Evolutionary conservation across 2,113 vertebrate genomes (phyloP).

Genomic region (Ancistrus triradiatus): DNA sequence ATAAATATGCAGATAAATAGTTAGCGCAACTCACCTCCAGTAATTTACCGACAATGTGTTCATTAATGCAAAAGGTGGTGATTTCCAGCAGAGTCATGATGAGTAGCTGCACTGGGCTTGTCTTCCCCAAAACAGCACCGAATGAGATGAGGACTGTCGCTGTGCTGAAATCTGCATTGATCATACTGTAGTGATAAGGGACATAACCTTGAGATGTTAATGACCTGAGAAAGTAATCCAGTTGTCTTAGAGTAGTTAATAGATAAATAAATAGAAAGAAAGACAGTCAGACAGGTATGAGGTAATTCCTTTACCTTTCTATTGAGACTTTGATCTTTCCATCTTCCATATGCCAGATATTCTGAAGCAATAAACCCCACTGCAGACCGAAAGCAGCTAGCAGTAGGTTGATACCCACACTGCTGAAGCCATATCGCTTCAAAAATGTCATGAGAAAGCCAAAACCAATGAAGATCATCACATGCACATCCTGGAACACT

Average conservation of each 20-base stretch:
- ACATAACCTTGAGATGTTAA: neutral
- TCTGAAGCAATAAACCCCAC: slow-evolving; percentile 84
- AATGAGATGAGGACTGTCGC: slow-evolving; percentile 92
- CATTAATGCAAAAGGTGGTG: slow-evolving; percentile 80
- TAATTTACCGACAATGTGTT: slow-evolving; percentile 68
- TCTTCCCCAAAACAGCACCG: slow-evolving; percentile 91
- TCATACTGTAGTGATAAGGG: slow-evolving; percentile 70
- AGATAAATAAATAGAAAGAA: too few relatives aligned
- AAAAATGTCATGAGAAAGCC: slow-evolving; percentile 98
- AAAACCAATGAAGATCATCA: slow-evolving; percentile 96
- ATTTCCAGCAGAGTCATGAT: slow-evolving; percentile 90
- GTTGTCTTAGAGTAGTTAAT: too few relatives aligned
- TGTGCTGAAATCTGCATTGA: slow-evolving; percentile 95
- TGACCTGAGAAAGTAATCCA: neutral
- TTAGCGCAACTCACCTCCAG: slow-evolving; percentile 62
- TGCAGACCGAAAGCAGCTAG: slow-evolving; percentile 91
- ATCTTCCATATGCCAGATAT: slow-evolving; percentile 63
- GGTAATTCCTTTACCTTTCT: slow-evolving; percentile 61
- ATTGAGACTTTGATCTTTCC: slow-evolving; percentile 68
- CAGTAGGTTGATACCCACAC: slow-evolving; percentile 86
- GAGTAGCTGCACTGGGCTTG: slow-evolving; percentile 88
- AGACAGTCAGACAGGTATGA: too few relatives aligned
- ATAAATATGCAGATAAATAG: neutral
- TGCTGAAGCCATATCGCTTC: slow-evolving; percentile 90
- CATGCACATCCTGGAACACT: slow-evolving; percentile 95